Evolutionary conservation across 2,888 invertebrate genomes (phyloP), one percentile per base, ranked within the genome.

Genomic region (Lasiommata megera): DNA sequence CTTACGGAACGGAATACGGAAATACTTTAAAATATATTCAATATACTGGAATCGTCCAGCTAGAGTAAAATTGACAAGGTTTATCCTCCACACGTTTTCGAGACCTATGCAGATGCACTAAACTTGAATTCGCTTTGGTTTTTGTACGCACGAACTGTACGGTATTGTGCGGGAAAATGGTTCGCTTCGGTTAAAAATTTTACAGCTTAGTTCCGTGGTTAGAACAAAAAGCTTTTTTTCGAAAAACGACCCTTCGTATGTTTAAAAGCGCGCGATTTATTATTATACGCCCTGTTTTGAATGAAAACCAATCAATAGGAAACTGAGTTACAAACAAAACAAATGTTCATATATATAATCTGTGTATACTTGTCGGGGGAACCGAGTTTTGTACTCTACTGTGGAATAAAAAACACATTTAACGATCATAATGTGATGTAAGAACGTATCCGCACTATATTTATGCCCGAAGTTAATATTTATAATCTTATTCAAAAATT

Each of bases 181-280:
- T 58, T 65, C 60, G 50, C 59, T 63, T 57, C 60, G 58, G 46
- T 55, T 48, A 44, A 62, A 58, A 64, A 64, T 60, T 64, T 66
- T 66, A 11, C 62, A 66, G 64, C 64, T 64, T 64, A 65, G 65
- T 64, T 66, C 63, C 61, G 63, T 65, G 63, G 63, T 65, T 17
- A 46, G 60, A 67, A 65, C 64, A 67, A 67, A 67, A 60, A 46
- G 61, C 65, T 59, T 65, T 65, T 60, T 50, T n/a, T 61, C 67
- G 65, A 67, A 67, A 64, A 67, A 67, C 64, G 64, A 65, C 65
- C 67, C 64, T 67, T 64, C 67, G 64, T 65, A 64, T 67, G 61
- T 61, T 67, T 64, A 59, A 62, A 67, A 62, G 62, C 53, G 61
- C 64, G 61, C 61, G 57, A 67, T 67, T 67, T 67, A 62, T 67